Evolutionary conservation across 2,888 invertebrate genomes (phyloP), one percentile per base, ranked within the genome.

Genomic region (Autographa pulchrina): DNA sequence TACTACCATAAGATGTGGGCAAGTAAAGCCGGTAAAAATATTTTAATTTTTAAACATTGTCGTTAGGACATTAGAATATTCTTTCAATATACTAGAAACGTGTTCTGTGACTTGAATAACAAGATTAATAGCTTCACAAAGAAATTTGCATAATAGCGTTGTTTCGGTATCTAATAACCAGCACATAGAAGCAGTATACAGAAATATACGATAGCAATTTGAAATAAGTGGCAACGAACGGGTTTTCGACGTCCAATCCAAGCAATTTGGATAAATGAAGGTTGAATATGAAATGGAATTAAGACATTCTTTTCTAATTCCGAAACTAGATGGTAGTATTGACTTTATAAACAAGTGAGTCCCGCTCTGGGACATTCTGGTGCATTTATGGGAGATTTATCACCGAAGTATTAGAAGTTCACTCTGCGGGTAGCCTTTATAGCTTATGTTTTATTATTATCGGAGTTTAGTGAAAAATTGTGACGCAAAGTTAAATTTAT

Each of bases 341-440:
- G 85, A 89, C 85, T 88, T 87, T 82, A 77, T 73, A 81, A 81
- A 85, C 77, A 81, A 76, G 84, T 68, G 77, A 74, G 70, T 71
- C 90, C 89, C 84, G 87, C 88, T n/a, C n/a, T 89, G 91, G 65
- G 89, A 87, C 68, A 78, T 80, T 87, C 86, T 86, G 83, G 81
- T 85, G 85, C 89, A 89, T 88, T 90, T 86, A 84, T 81, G 75
- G 63, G 68, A 85, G 84, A 88, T 87, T 87, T 90, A 91, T 91
- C 78, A 87, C 84, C 70, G 52, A 74, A 65, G 81, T 87, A 87
- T 88, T 88, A 87, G 86, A 86, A 86, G 82, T 85, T 81, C 62
- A 71, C 88, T 79, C 90, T 68, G 85, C 88, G 81, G 87, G 88
- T 71, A 76, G 81, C 82, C 85, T 86, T 87, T 82, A 83, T 76